Evolutionary conservation across 2,888 invertebrate species (phyloP).

Genomic region (Tolmerus cingulatus): DNA sequence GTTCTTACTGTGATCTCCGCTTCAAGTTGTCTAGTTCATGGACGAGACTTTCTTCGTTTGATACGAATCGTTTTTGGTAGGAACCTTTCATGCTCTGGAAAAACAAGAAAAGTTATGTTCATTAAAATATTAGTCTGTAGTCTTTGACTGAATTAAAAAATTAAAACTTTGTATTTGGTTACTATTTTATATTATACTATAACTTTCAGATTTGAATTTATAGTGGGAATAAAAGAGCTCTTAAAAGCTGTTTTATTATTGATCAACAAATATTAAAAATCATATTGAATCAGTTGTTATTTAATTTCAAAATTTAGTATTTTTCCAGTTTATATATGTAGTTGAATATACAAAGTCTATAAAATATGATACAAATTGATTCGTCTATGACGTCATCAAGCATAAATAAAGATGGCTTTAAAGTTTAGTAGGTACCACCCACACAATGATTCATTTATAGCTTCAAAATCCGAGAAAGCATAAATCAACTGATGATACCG

Average conservation of each 20-base stretch:
- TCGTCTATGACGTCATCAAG: neutral
- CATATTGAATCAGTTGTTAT: neutral
- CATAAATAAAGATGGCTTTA: neutral
- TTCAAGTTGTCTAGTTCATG: slow-evolving; percentile 72
- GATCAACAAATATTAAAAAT: neutral
- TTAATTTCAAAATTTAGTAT: neutral
- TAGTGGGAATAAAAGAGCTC: neutral
- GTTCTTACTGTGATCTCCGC: slow-evolving; percentile 63
- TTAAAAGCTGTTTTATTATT: neutral
- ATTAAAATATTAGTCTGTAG: neutral
- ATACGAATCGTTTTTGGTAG: slow-evolving; percentile 72
- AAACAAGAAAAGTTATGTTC: neutral
- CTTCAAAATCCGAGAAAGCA: neutral
- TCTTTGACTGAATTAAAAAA: no score
- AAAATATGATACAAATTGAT: neutral
- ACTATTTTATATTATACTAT: neutral
- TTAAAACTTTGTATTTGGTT: neutral
- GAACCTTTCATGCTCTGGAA: slow-evolving; percentile 48
- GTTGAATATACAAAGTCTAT: neutral
- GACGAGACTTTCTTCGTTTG: slow-evolving; percentile 71
- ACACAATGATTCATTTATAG: neutral
- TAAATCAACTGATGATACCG: neutral
- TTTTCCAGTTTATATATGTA: no score
- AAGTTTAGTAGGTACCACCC: neutral
- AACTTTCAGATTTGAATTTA: neutral